Percentiles rank a stretch among this genome's conserved stretches.
These are phyloP conservation scores for Coryphaenoides rupestris DNA, from an alignment of 2,113 vertebrate genomes.

Conservation along the genomic window DNA sequence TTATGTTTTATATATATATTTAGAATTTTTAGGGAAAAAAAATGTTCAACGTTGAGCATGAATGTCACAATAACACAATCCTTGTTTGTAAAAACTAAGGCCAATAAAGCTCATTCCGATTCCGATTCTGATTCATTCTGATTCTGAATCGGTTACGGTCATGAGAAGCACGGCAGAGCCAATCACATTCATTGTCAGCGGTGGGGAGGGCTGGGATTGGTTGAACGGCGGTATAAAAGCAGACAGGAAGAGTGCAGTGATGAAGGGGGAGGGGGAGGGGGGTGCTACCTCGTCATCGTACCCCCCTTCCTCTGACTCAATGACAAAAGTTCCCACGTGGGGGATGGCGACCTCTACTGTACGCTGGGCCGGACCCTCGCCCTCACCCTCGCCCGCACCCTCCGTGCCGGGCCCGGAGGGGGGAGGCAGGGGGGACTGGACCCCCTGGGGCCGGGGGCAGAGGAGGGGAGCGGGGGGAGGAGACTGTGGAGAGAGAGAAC, in stretches of 20 bases:
- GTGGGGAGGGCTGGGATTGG: too few species aligned
- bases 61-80: too few species aligned
- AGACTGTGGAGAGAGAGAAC: slow-evolving; percentile 54
- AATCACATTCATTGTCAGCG: too few species aligned
- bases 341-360: slow-evolving; percentile 93
- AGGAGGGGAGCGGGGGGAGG: slow-evolving; percentile 34
- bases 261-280: not conserved
- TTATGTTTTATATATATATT: too few species aligned
- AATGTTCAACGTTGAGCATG: too few species aligned
- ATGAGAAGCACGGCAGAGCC: too few species aligned
- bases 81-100: too few species aligned
- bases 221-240: too few species aligned
- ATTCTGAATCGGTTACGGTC: too few species aligned
- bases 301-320: slow-evolving; percentile 92
- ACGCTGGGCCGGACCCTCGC: slow-evolving; percentile 79
- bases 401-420: slow-evolving; percentile 36
- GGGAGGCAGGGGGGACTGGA: slow-evolving; percentile 60
- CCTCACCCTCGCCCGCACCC: slow-evolving; percentile 70
- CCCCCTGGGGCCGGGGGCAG: slow-evolving; percentile 69
- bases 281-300: slow-evolving; percentile 94
- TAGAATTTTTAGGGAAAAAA: too few species aligned
- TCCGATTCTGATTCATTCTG: too few species aligned
- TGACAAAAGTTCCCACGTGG: slow-evolving; percentile 90
- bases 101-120: too few species aligned
- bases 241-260: not conserved